Conservation (phyloP, 2,113 vertebrate species). For the Pipra filicauda region DNA sequence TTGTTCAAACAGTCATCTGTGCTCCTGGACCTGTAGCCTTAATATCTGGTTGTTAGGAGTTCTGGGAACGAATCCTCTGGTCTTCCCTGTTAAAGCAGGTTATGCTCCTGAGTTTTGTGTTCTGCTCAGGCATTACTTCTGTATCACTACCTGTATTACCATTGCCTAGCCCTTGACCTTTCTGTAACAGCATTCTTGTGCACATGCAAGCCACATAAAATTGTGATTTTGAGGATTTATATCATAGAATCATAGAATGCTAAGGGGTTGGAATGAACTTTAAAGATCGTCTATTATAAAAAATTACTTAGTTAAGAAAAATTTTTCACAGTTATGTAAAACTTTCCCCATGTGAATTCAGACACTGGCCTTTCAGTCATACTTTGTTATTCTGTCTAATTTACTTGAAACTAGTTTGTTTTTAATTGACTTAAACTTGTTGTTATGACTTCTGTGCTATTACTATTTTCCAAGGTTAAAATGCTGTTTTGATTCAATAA, state of each 20-base stretch:
- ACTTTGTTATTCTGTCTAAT: not conserved
- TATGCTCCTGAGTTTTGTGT: not conserved
- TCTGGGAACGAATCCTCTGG: not conserved
- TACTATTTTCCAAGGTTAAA: not conserved
- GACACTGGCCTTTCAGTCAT: not conserved
- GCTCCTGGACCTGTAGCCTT: not conserved
- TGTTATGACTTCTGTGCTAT: not conserved
- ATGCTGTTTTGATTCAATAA: not conserved
- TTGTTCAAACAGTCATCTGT: not conserved
- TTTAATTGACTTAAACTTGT: not conserved
- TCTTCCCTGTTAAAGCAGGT: not conserved
- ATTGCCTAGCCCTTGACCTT: not conserved
- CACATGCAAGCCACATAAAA: not conserved
- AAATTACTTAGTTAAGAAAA: not conserved
- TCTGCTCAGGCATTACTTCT: not conserved
- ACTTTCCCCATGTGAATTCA: not conserved
- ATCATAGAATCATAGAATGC: not conserved
- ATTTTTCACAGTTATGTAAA: not conserved
- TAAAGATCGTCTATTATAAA: not conserved
- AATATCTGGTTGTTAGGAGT: not conserved
- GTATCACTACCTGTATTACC: not conserved
- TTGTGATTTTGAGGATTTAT: not conserved
- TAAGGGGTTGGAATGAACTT: not conserved
- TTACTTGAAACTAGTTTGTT: not conserved
- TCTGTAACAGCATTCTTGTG: not conserved